Evolutionary conservation across 2,113 vertebrate genomes (phyloP), one percentile per base, ranked within the genome.

Genomic region (Campylomormyrus numenius): DNA sequence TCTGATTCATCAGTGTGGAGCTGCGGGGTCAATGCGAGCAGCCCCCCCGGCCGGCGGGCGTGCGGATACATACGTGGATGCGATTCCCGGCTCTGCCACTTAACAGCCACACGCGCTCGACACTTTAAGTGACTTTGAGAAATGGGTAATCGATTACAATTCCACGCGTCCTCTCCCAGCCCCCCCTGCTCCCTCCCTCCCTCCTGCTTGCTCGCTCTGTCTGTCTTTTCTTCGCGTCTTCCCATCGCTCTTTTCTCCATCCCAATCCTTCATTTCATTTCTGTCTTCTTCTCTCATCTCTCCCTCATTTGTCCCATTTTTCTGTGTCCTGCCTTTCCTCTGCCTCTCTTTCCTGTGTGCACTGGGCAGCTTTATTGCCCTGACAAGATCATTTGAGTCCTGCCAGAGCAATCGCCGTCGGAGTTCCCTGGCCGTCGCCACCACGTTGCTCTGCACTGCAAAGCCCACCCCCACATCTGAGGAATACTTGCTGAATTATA

Each of bases 131-230:
- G 97, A 97, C 96, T 97, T 97, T 97, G 97, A 97, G 96, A 97
- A 98, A 98, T 97, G 97, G 97, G 95, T 97, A 97, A 97, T 98
- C 97, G 96, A 97, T 97, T 97, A 97, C 95, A 96, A 96, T 97
- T 96, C 96, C 95, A 95, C 90, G 92, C 93, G 94, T 94, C 93
- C 94, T 84, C 84, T 90, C n/a, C 24, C 1, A 5, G 17, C 70
- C 42, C 10, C 52, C 24, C 53, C 5, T 9, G 85, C 80, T 50
- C 53, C 74, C n/a, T 11, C 52, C 21, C 53, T 52, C 66, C 66
- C 62, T 31, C 56, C 21, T 52, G 50, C 48, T 62, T 58, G 87
- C 27, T 48, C 66, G 66, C 88, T 89, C 46, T 89, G 19, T 85
- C 17, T 88, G 17, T 77, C 17, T 83, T 42, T 89, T 39, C 85